Base-by-base conservation (phyloP, 2,113 vertebrate species). In the Anseranas semipalmata region DNA sequence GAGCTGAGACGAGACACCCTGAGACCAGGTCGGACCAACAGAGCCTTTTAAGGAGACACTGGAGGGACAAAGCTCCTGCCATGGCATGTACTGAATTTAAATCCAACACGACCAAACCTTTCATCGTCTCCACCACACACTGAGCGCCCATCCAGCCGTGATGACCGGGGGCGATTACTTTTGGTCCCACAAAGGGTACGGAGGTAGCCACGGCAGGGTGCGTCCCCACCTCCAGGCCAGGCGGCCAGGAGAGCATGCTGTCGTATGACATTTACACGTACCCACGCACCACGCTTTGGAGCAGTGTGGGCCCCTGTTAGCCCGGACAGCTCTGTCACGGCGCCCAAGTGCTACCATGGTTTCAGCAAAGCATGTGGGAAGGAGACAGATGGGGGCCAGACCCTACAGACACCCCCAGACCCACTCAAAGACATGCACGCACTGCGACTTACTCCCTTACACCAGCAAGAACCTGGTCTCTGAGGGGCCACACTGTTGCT, bases 201-300 rank as follows among this genome's bases (percentile, higher is more conserved):
- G 22, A 12, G 37, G 21, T 6, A 25, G 6, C 28, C 15, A 16
- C 9, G 17, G 20, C 24, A 48, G 25, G 14, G 2, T 14, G 27
- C 17, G 28, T 17, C 22, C 3, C 10, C 24, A 25, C 24, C 3
- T 3, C 4, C 35, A 77, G 2, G 2, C 3, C 50, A 87, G 53
- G 43, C 22, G 41, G 17, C 15, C 24, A 71, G 20, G 13, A 35
- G 21, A 67, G 27, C 60, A 53, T 0, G 0, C 19, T 80, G 62
- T 6, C 60, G 37, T 30, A 6, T 22, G 12, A 21, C 14, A 27
- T 15, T 53, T 60, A 43, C 74, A 56, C 43, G 41, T 22, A 53
- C 28, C 27, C n/a, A 32, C 11, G 4, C 43, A 46, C 27, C 33
- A 25, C 2, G 4, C 45, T 70, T 39, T 72, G 33, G 8, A 9